Percentiles rank a stretch among this genome's conserved stretches.
These are phyloP conservation scores for Cephus rjabovi DNA, from an alignment of 2,888 invertebrate species.

Conservation along the genomic window DNA sequence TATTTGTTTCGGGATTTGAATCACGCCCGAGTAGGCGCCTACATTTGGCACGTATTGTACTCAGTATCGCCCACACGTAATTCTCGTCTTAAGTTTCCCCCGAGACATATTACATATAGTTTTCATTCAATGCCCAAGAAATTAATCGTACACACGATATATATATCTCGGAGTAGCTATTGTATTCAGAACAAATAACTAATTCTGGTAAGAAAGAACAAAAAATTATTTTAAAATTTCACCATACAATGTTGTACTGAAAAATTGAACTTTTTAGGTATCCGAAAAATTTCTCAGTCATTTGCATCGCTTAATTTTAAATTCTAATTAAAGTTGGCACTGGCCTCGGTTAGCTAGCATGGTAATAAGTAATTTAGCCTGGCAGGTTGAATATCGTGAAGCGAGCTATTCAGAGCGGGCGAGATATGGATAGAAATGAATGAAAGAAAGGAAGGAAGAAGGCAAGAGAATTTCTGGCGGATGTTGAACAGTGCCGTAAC, in stretches of 20 bases:
- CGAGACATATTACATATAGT: not conserved
- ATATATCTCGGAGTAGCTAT: not conserved
- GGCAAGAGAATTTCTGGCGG: not conserved
- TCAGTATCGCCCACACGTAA: not conserved
- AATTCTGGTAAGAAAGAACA: not conserved
- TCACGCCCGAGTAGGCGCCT: not conserved
- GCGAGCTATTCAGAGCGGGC: not conserved
- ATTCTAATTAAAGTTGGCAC: conserved; percentile 33
- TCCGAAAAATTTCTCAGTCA: not conserved
- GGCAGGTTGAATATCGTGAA: conserved; percentile 37
- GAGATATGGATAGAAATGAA: not conserved
- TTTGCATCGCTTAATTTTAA: conserved; percentile 14
- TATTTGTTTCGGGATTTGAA: not conserved
- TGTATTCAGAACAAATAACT: not conserved
- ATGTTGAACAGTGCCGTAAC: conserved; percentile 21
- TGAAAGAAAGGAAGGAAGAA: not conserved
- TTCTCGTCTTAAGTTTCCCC: not conserved
- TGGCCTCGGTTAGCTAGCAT: conserved; percentile 27
- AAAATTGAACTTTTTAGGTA: not conserved
- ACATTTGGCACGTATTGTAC: not conserved
- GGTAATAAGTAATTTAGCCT: conserved; percentile 39
- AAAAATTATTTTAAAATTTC: not conserved
- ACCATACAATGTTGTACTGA: not conserved
- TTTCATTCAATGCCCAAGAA: not conserved
- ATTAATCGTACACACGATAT: not conserved